These are phyloP conservation scores for Corythaeola cristata DNA, from an alignment of 2,113 vertebrate genomes.

Conservation along the genomic window DNA sequence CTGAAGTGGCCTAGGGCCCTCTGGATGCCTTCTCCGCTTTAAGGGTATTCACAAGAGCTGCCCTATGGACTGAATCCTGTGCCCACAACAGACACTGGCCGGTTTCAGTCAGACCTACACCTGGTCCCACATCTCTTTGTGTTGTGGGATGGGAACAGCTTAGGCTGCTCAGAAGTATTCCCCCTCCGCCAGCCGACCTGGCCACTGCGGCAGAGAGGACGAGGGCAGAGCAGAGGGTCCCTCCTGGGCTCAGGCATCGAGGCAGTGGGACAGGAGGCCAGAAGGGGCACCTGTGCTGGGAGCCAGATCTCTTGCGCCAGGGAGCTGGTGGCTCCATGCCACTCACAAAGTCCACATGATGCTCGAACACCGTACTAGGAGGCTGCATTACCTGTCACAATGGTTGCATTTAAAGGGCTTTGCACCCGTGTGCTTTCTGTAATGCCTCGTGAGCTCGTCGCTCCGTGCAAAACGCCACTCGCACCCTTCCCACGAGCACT, in stretches of 20 bases:
- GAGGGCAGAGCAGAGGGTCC: not conserved
- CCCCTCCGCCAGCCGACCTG: not conserved
- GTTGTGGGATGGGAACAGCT: not conserved
- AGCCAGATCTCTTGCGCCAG: not conserved
- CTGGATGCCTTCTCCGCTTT: not conserved
- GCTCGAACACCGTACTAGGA: not conserved
- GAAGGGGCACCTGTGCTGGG: not conserved
- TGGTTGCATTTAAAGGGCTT: conserved; percentile 99
- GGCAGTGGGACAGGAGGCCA: not conserved
- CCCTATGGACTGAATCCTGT: not conserved
- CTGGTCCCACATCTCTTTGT: not conserved
- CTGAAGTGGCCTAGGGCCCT: not conserved
- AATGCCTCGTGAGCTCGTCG: conserved; percentile 98
- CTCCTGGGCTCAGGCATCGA: not conserved
- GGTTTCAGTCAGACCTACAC: not conserved
- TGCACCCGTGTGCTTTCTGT: conserved; percentile 99
- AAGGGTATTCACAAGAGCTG: not conserved
- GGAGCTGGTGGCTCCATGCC: not conserved
- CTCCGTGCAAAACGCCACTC: conserved; percentile 99
- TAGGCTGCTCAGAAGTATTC: not conserved
- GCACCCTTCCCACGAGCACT: conserved; percentile 99
- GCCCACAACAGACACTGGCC: not conserved
- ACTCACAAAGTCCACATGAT: not conserved
- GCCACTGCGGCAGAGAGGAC: not conserved
- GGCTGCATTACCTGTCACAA: conserved; percentile 92